Evolutionary conservation across 2,888 invertebrate genomes (phyloP).

Genomic region (Rhodophaea formosa): DNA sequence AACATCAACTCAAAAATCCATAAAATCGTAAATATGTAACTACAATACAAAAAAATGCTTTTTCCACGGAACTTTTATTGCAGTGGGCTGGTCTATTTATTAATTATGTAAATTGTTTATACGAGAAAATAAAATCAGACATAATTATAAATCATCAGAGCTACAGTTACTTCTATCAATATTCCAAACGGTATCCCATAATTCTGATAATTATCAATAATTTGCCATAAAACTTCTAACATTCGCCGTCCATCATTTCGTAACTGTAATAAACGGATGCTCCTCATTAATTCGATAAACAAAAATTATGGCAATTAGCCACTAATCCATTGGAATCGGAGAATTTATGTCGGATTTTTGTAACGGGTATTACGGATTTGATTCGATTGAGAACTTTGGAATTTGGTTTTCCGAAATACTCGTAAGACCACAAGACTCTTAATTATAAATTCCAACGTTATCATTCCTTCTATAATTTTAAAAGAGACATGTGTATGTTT

Average conservation of each 20-base stretch:
- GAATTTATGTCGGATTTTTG: not conserved
- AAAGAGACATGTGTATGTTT: too few species aligned
- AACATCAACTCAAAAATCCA: too few species aligned
- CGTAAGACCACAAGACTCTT: too few species aligned
- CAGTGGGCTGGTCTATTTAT: too few species aligned
- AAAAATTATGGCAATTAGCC: slow-evolving; percentile 9
- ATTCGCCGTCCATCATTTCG: not conserved
- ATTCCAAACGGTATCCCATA: not conserved
- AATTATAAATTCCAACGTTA: too few species aligned
- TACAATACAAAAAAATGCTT: too few species aligned
- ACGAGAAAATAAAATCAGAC: too few species aligned
- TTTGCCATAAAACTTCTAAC: not conserved
- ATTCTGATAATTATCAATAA: not conserved
- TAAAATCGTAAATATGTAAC: too few species aligned
- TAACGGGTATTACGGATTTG: not conserved
- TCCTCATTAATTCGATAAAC: slow-evolving; percentile 6
- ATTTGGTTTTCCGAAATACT: too few species aligned
- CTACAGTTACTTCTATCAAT: not conserved
- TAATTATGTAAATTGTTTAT: too few species aligned
- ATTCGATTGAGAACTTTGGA: not conserved
- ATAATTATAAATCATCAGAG: not conserved
- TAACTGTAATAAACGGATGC: slow-evolving; percentile 14
- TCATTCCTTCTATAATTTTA: too few species aligned
- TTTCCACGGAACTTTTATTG: too few species aligned
- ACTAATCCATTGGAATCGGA: not conserved